Conservation (phyloP, 2,888 invertebrate genomes). For the Eucera pruinosa region DNA sequence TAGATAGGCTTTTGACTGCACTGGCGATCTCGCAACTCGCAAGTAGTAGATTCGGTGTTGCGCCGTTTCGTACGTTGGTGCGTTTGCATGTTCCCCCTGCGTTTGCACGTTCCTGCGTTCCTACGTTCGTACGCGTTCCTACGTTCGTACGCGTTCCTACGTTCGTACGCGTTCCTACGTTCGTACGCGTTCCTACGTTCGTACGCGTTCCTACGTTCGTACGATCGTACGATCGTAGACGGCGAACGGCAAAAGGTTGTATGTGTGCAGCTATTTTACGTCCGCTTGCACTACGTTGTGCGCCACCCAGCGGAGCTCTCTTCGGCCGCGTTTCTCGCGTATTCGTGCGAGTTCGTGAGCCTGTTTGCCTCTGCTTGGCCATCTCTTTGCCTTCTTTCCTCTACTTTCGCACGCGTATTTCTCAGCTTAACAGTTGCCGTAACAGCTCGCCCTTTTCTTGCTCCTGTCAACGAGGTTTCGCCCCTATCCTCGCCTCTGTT, state of each 20-base stretch:
- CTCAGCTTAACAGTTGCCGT: slow-evolving; percentile 25
- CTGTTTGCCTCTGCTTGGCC: slow-evolving; percentile 39
- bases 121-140: no score
- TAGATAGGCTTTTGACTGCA: no score
- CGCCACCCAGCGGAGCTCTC: slow-evolving; percentile 71
- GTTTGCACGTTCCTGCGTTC: no score
- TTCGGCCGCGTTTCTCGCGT: slow-evolving; percentile 66
- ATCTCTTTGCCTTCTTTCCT: slow-evolving; percentile 29
- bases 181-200: no score
- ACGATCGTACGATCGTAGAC: no score
- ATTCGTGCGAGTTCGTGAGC: slow-evolving; percentile 63
- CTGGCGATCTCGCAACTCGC: no score
- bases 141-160: no score
- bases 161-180: not conserved
- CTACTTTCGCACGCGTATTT: slow-evolving; percentile 48
- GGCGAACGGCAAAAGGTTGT: no score
- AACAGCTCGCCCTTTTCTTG: slow-evolving; percentile 33
- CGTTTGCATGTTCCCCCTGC: no score
- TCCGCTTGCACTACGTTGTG: slow-evolving; percentile 64
- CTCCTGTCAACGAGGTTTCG: slow-evolving; percentile 44
- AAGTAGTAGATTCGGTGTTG: no score
- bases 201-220: no score
- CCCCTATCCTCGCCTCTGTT: slow-evolving; percentile 35
- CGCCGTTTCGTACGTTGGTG: no score
- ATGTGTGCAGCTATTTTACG: slow-evolving; percentile 52